Evolutionary conservation across 35 echinoderm and acorn worm species (phyloP), one percentile per base, ranked within the genome.

Genomic region (Acanthaster planci): DNA sequence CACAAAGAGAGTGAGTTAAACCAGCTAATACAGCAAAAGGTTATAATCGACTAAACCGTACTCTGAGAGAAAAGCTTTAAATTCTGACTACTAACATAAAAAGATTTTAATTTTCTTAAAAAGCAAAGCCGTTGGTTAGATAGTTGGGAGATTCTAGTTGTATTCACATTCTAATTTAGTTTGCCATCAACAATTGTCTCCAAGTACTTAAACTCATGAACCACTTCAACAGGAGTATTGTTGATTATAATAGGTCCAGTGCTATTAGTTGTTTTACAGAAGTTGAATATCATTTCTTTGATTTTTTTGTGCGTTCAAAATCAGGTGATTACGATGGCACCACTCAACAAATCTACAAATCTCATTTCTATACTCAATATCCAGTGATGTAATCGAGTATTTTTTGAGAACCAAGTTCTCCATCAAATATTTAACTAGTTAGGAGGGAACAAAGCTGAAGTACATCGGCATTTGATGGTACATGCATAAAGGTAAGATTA

Each of bases 71-170:
- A 77, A 35, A 77, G 38, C 1, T 35, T 0, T 26, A 77, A 29
- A 77, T 26, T 35, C 21, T 35, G 15, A 5, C 21, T 35, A 32
- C 6, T 35, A 12, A 77, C 1, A 29, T 31, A 26, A 39, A 31
- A 77, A 16, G 38, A 39, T 77, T 57, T 57, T 22, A 57, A 9
- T 57, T 81, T 57, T 60, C 83, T 85, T 77, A 85, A 76, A 85
- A 85, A 85, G 40, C 76, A 85, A 37, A 85, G n/a, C 30, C 83
- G 53, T 76, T 77, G 83, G 51, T 77, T 85, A 22, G 83, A 55
- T 40, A 40, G 68, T 18, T 29, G 15, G 35, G 34, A 72, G 10
- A 85, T n/a, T 27, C 19, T 31, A 30, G 53, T 55, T 15, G 83
- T 39, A 39, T 85, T 85, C n/a, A 21, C n/a, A 76, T 77, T 85